Evolutionary conservation across 64 coral and sea anemone species (phyloP).

Genomic region (Pachyseris speciosa): DNA sequence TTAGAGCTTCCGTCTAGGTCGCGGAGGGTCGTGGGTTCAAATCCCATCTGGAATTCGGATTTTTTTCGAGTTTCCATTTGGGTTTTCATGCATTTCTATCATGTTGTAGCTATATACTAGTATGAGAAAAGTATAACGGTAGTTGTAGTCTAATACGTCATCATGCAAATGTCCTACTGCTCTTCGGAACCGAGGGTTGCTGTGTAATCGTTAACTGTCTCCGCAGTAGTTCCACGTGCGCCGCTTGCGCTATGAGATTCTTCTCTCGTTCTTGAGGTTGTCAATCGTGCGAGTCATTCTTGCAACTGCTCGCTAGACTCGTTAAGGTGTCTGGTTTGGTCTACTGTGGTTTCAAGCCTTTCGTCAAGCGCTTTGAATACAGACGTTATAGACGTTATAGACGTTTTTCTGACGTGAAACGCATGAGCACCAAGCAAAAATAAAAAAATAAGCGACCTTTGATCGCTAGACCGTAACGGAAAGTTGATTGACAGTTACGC

Average conservation of each 20-base stretch:
- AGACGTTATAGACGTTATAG: neutral
- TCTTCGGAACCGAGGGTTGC: neutral
- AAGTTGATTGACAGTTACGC: neutral
- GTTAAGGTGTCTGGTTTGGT: neutral
- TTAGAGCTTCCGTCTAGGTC: too few species aligned
- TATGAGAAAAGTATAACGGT: too few species aligned
- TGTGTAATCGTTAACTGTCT: neutral
- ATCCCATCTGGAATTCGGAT: too few species aligned
- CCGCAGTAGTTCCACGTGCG: neutral
- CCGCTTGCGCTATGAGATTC: neutral
- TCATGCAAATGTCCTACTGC: too few species aligned
- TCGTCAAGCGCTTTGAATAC: neutral
- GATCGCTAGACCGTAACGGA: neutral
- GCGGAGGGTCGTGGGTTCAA: too few species aligned
- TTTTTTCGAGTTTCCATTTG: too few species aligned
- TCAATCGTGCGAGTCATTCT: neutral
- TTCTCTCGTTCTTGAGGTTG: neutral
- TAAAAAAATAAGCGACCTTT: neutral
- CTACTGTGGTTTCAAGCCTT: neutral
- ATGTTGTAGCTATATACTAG: too few species aligned
- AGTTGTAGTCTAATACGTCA: too few species aligned
- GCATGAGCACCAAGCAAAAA: neutral
- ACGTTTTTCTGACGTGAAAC: neutral
- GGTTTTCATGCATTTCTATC: too few species aligned
- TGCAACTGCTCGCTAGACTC: neutral